Conservation (phyloP, 2,888 invertebrate species). For the Achlya flavicornis region DNA sequence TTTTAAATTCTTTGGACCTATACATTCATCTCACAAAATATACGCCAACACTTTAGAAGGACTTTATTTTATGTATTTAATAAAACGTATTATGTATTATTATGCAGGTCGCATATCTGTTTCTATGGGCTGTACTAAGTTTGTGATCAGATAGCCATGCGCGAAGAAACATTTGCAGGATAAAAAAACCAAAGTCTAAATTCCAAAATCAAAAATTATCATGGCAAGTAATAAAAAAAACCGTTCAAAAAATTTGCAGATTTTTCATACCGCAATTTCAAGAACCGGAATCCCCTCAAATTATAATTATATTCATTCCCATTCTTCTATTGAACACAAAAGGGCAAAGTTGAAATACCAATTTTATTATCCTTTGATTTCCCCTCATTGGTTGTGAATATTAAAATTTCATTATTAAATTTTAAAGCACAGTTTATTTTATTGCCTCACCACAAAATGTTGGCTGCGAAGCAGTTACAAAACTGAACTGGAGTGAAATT, state of each 20-base stretch:
- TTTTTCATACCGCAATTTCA: background rate
- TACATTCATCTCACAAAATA: no score
- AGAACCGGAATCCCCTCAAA: background rate
- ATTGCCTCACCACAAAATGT: conserved; percentile 5
- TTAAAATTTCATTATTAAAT: conserved; percentile 15
- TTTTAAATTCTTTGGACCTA: no score
- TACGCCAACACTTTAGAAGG: no score
- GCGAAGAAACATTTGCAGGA: no score
- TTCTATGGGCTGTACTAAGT: no score
- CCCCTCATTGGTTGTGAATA: conserved; percentile 10
- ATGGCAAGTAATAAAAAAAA: background rate
- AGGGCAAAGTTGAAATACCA: conserved; percentile 1
- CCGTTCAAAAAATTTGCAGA: background rate
- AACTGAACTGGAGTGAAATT: background rate
- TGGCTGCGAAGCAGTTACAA: background rate
- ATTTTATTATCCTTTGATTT: conserved; percentile 9
- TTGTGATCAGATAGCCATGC: no score
- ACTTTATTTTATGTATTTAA: no score
- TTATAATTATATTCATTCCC: conserved; percentile 1
- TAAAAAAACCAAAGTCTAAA: no score
- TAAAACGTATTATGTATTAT: no score
- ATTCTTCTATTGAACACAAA: background rate
- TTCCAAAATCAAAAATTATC: no score
- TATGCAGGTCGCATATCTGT: no score
- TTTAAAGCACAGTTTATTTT: conserved; percentile 6